Percentiles rank a stretch among this genome's conserved stretches.
Evolutionary conservation across 2,113 vertebrate genomes (phyloP).

Genomic region (Alectura lathami): DNA sequence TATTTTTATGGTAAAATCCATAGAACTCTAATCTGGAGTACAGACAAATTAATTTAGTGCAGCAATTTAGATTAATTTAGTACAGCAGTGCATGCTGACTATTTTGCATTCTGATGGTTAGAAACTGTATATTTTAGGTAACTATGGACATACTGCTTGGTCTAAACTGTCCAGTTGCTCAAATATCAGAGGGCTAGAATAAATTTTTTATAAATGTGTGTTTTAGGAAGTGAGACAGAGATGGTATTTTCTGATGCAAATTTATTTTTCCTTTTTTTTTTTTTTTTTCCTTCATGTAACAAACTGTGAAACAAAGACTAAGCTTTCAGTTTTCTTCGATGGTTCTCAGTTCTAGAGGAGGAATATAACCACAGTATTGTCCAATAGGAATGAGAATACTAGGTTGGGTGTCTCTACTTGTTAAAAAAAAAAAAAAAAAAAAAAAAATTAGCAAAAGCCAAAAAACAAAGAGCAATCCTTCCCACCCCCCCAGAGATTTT

Average conservation of each 20-base stretch:
- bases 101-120: background rate
- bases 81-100: background rate
- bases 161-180: background rate
- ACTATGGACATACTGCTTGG: background rate
- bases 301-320: slow-evolving; percentile 9
- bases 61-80: background rate
- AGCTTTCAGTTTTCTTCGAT: background rate
- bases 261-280: slow-evolving; percentile 22
- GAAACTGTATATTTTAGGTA: background rate
- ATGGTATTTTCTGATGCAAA: background rate
- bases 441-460: too few species aligned
- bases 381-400: background rate
- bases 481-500: background rate
- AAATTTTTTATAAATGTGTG: background rate
- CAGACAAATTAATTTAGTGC: background rate
- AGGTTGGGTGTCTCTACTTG: background rate
- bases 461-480: background rate
- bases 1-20: background rate
- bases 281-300: background rate
- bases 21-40: background rate
- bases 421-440: background rate
- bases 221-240: background rate
- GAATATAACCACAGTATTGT: background rate
- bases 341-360: slow-evolving; percentile 24
- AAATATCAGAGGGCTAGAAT: background rate